These are phyloP conservation scores for Sturnus vulgaris DNA, from an alignment of 2,113 vertebrate species.

Conservation along the genomic window DNA sequence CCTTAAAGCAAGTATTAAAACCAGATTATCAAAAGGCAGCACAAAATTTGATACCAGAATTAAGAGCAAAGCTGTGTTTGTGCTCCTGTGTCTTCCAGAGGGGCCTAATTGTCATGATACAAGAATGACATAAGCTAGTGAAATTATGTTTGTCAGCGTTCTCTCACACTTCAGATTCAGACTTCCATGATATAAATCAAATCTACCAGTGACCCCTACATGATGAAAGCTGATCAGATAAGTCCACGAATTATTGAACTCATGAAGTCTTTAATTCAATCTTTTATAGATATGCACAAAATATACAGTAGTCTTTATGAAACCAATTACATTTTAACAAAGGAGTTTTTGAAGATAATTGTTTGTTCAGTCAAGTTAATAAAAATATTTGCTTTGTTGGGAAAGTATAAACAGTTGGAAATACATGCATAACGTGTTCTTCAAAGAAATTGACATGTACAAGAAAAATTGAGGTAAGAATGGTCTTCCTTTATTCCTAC, in stretches of 20 bases:
- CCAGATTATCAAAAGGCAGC: not conserved
- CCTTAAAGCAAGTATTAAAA: not conserved
- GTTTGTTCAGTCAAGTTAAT: not conserved
- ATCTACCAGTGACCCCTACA: not conserved
- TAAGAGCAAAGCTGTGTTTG: not conserved
- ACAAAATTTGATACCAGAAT: not conserved
- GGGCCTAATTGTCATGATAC: not conserved
- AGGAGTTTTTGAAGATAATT: not conserved
- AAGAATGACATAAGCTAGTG: not conserved
- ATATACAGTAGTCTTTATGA: not conserved
- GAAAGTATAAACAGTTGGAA: not conserved
- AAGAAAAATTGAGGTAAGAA: not conserved
- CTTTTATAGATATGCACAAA: not conserved
- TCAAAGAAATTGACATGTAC: not conserved
- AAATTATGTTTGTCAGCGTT: rapidly evolving
- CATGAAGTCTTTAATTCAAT: not conserved
- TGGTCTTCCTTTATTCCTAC: not conserved
- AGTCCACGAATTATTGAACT: not conserved
- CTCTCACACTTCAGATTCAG: not conserved
- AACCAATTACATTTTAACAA: not conserved
- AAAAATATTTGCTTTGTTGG: not conserved
- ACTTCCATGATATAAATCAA: not conserved
- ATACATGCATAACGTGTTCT: rapidly evolving
- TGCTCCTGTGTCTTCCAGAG: not conserved
- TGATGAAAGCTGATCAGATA: not conserved